Evolutionary conservation across 2,888 invertebrate species (phyloP), one percentile per base, ranked within the genome.

Genomic region (Hirtodrosophila trivittata): DNA sequence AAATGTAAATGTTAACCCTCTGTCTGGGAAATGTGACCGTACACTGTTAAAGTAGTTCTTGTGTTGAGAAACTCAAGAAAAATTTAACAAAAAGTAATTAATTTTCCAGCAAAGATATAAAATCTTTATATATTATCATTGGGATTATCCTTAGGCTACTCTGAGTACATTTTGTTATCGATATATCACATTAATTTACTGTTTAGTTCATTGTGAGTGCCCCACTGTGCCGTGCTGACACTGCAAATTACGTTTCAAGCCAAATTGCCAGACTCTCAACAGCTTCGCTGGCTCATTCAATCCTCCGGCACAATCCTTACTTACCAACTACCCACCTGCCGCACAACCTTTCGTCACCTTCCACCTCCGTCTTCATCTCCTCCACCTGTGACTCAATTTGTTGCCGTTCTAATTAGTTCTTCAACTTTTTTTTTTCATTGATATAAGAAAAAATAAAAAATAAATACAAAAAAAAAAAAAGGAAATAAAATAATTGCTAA

Each of bases 331-430:
- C 28, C 28, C 28, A 28, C 28, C 28, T 9, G 1, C 5, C 2
- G 28, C 28, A n/a, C n/a, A n/a, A n/a, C 25, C 6, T 25, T 4
- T 25, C 4, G 8, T 1, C 12, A 39, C 9, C 41, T 25, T 25
- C 6, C 6, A 25, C n/a, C n/a, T n/a, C n/a, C n/a, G n/a, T n/a
- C n/a, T 25, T 25, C n/a, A n/a, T 8, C 4, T n/a, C 9, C 37
- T 5, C 12, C 13, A 66, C 41, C 60, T 66, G 58, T 50, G 43
- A 52, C 47, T 69, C 66, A 73, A 73, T 73, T 66, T 65, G 62
- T 55, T 76, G 35, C 52, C 62, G 64, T 66, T 73, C 46, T 69
- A 78, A 78, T 78, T 81, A 84, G 77, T 84, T 81, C 51, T 55
- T 50, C 60, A 81, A 77, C 69, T 80, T 70, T 66, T 67, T 30